A percentile compares a stretch with the other conserved stretches of the same genome.
Evolutionary conservation across 2,797 vertebrate genomes (phyloP).

Genomic region (Botia almorhae): DNA sequence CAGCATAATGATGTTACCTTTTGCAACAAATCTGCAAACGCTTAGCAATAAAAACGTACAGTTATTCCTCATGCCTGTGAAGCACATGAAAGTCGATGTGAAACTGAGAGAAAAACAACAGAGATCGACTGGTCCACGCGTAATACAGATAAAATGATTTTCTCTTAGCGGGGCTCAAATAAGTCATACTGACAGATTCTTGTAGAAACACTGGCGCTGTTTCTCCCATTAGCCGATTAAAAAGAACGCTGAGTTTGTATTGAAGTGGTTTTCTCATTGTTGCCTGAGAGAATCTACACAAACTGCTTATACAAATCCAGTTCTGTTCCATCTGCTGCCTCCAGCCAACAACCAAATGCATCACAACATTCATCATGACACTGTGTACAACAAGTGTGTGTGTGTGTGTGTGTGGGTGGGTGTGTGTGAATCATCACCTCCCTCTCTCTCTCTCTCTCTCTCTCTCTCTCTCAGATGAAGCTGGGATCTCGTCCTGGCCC

Average conservation of each 20-base stretch:
- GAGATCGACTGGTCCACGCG: neutral
- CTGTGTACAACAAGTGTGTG: neutral
- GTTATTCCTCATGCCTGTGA: neutral
- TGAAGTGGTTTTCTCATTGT: conserved; percentile 46
- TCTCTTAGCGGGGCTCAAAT: neutral
- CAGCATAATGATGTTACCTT: too few relatives aligned
- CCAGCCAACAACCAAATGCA: conserved; percentile 44
- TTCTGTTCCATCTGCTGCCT: conserved; percentile 48
- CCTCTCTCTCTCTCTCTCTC: neutral
- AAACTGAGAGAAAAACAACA: neutral
- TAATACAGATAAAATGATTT: neutral
- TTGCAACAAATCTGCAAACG: too few relatives aligned
- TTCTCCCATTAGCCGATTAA: conserved; percentile 38
- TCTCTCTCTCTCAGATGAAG: neutral
- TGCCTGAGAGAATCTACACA: conserved; percentile 23
- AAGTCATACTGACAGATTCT: conserved; percentile 18
- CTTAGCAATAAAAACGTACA: too few relatives aligned
- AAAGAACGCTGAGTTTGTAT: conserved; percentile 46
- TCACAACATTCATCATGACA: conserved; percentile 31
- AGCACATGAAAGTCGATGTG: neutral
- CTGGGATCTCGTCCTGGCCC: conserved; percentile 4
- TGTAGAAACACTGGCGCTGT: conserved; percentile 16
- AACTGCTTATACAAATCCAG: conserved; percentile 39
- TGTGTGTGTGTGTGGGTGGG: conserved; percentile 24
- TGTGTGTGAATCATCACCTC: conserved; percentile 14